These are phyloP conservation scores for Tribolium madens DNA, from an alignment of 1,140 invertebrate genomes.

Conservation along the genomic window DNA sequence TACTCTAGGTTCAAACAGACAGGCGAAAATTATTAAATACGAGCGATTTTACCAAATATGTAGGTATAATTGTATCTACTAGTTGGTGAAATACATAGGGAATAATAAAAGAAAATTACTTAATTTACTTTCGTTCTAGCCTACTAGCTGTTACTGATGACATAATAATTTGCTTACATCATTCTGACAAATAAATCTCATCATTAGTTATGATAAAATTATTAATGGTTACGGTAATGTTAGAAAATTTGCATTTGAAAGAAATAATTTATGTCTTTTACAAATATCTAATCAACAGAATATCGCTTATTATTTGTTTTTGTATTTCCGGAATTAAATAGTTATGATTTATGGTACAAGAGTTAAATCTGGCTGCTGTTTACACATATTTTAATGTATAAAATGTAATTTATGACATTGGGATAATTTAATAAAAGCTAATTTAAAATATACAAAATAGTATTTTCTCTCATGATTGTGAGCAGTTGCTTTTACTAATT, in stretches of 20 bases:
- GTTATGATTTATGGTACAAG: conserved; percentile 5
- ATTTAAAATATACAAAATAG: no score
- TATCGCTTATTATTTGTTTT: not conserved
- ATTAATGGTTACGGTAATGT: not conserved
- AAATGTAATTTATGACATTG: not conserved
- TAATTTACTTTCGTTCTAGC: not conserved
- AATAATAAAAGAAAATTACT: not conserved
- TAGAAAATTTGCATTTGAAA: not conserved
- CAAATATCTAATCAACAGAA: conserved; percentile 3
- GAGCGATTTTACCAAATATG: no score
- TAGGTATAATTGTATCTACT: no score
- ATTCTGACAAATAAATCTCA: conserved; percentile 2
- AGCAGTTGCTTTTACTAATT: not conserved
- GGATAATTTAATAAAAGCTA: not conserved
- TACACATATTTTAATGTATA: not conserved
- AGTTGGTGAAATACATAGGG: no score
- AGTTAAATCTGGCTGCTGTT: not conserved
- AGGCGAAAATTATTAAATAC: no score
- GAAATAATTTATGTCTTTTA: conserved; percentile 19
- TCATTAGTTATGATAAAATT: not conserved
- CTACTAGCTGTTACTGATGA: not conserved
- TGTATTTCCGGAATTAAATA: conserved; percentile 9
- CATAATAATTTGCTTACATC: not conserved
- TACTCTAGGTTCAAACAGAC: not conserved
- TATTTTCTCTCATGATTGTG: no score